Conservation (phyloP, 1,140 invertebrate species). For the Holotrichia oblita region DNA sequence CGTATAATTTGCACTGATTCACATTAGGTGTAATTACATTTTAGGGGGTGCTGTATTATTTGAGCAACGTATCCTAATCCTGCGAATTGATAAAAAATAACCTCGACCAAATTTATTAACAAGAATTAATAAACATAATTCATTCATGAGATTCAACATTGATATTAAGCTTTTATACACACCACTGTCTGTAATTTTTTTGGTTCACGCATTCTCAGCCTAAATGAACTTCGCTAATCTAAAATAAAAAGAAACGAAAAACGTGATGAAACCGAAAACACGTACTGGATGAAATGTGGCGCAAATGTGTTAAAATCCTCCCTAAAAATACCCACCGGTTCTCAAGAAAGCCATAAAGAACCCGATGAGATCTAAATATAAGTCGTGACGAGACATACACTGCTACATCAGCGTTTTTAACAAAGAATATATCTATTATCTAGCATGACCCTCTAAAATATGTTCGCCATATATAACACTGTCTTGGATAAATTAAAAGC, state of each 20-base stretch:
- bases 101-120: no score
- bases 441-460: background rate
- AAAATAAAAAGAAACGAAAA: slow-evolving; percentile 31
- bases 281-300: background rate
- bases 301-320: slow-evolving; percentile 24
- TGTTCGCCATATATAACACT: background rate
- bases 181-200: no score
- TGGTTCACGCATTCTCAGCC: no score
- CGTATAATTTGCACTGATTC: background rate
- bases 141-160: no score
- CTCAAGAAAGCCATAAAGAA: slow-evolving; percentile 17
- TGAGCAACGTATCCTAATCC: background rate
- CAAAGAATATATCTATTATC: slow-evolving; percentile 25
- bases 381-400: slow-evolving; percentile 23
- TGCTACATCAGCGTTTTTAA: background rate
- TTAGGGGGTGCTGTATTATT: background rate
- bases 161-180: no score
- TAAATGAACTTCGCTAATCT: slow-evolving; percentile 3
- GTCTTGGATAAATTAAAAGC: background rate
- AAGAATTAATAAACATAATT: no score
- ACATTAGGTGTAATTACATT: background rate
- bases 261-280: slow-evolving; percentile 24
- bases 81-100: no score
- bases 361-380: slow-evolving; percentile 34
- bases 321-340: slow-evolving; percentile 21